Evolutionary conservation across 2,888 invertebrate genomes (phyloP), one percentile per base, ranked within the genome.

Genomic region (Temnothorax ravouxi): DNA sequence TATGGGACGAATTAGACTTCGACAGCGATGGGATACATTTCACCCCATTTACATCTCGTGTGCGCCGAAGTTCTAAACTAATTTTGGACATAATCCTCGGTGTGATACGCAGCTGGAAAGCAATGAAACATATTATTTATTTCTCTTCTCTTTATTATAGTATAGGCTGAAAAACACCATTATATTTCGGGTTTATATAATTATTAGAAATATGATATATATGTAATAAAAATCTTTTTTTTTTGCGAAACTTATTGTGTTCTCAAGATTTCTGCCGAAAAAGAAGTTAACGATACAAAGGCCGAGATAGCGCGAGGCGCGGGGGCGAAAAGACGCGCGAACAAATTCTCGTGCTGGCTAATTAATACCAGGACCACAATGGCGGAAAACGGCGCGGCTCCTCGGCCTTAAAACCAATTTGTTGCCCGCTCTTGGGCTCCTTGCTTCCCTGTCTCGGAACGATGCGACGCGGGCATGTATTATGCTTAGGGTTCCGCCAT

Each of bases 401-500:
- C 74, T 56, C 50, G 62, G 54, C 11, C 54, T 71, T 64, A 29
- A 56, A 64, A 79, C 71, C 84, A 84, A 86, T 79, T 86, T 80
- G 66, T 77, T 84, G 64, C 21, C 44, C 50, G 44, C 67, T 18
- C 74, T 54, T 59, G 9, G 29, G 38, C 50, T 75, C 74, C 29
- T 72, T 77, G 72, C 44, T 71, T 71, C 38, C 74, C 44, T 25
- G 59, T 72, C 59, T 72, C 59, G 59, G 18, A 66, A 21, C 47
- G 47, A 18, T 21, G 56, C 69, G 47, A 72, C 18, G 47, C 38
- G 61, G 38, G 64, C 66, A 67, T 64, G 84, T 74, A 74, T 80
- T 64, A 85, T 84, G 76, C 75, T 84, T 75, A 82, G 79, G 79
- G 74, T 38, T 61, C 59, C 59, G 76, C 50, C 64, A 76, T 86